Percentiles rank a stretch among this genome's conserved stretches.
Conservation (phyloP, 2,113 vertebrate genomes). For the Morone saxatilis region DNA sequence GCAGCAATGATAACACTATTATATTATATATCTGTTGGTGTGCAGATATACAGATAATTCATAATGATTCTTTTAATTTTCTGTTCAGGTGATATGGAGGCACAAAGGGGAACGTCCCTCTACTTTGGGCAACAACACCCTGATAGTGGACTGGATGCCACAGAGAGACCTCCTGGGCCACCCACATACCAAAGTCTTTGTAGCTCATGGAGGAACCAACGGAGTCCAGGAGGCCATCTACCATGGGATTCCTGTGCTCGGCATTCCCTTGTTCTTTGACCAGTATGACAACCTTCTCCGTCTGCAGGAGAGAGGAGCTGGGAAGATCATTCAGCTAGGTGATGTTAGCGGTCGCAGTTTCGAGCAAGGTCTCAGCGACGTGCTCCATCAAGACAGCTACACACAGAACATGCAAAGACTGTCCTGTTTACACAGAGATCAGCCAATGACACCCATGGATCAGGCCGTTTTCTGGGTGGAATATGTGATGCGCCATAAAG, state of each 20-base stretch:
- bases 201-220: conserved; percentile 83
- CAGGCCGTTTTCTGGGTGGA: conserved; percentile 80
- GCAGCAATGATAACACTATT: not conserved
- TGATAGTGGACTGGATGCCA: conserved; percentile 81
- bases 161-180: conserved; percentile 83
- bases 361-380: conserved; percentile 54
- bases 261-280: conserved; percentile 82
- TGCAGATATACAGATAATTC: not conserved
- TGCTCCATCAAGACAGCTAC: conserved; percentile 67
- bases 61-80: not conserved
- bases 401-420: conserved; percentile 76
- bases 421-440: conserved; percentile 77
- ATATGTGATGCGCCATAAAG: conserved; percentile 81
- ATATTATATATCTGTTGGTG: not conserved
- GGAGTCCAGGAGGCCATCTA: conserved; percentile 83
- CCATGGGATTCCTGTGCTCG: conserved; percentile 78
- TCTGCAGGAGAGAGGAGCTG: conserved; percentile 74
- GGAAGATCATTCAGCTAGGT: conserved; percentile 65
- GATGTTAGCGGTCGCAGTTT: conserved; percentile 64
- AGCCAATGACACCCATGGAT: conserved; percentile 72
- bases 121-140: conserved; percentile 81
- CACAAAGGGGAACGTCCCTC: conserved; percentile 75
- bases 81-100: conserved; percentile 79
- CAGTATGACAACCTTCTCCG: conserved; percentile 82
- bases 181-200: conserved; percentile 77